Evolutionary conservation across 2,888 invertebrate species (phyloP), one percentile per base, ranked within the genome.

Genomic region (Sinohyriopsis cumingii): DNA sequence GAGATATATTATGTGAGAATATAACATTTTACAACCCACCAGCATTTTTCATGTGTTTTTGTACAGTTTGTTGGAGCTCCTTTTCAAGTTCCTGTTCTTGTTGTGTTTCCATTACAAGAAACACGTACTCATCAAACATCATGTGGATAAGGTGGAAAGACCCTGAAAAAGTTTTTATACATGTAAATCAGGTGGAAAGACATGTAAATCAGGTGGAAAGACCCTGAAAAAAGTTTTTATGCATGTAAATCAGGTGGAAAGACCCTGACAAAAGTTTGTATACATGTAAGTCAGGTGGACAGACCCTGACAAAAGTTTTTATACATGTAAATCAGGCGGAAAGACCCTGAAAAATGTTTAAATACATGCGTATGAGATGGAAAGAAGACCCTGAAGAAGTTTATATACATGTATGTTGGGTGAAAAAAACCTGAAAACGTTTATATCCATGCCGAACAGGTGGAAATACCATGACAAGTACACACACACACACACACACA

Each of bases 21-120:
- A 64, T 55, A 25, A 24, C 1, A 45, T 6, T 66, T 33, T 15
- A 5, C 15, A 61, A 33, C 67, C 54, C 69, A 89, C 90, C 88
- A 62, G 86, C 83, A 67, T 82, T 82, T 75, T 86, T 87, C 81
- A 87, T 86, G 75, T 87, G 86, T 65, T 78, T 79, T 72, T 87
- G 84, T 5, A 90, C 69, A 7, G 75, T 77, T 33, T 63, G 77
- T 65, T 89, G 87, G 1, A 89, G 76, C 28, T 79, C 77, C 20
- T 75, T 69, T 65, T 90, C 89, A 59, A 81, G 80, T 25, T 82
- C 80, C 59, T 81, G 75, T 62, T 87, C 83, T 55, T 87, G 80
- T 67, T 89, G 89, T n/a, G 88, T 88, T 74, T 90, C 90, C 61
- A 89, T 81, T 1, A 89, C 89, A n/a, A 90, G 81, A 70, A 89